These are phyloP conservation scores for Acanthopleura granulata DNA, from an alignment of 2,888 invertebrate species.

Conservation along the genomic window DNA sequence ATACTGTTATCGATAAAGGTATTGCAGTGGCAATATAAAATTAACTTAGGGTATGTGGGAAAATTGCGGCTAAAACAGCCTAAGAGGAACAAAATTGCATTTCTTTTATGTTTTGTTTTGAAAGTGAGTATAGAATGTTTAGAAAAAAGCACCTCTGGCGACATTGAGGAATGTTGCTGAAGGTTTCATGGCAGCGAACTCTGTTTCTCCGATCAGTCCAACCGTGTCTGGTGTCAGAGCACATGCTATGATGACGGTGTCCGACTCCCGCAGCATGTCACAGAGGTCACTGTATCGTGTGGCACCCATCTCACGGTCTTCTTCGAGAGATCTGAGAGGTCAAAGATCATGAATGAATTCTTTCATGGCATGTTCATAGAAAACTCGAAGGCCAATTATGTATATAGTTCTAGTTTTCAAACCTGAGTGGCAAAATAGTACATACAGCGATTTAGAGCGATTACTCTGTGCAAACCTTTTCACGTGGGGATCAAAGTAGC, in stretches of 20 bases:
- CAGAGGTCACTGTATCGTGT: not conserved
- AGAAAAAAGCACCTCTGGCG: constrained; percentile 24
- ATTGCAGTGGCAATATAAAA: not conserved
- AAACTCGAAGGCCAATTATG: too few relatives aligned
- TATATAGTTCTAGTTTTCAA: too few relatives aligned
- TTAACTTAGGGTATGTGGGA: too few relatives aligned
- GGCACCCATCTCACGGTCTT: not conserved
- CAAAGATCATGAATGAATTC: too few relatives aligned
- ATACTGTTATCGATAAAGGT: not conserved
- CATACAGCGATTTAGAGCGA: too few relatives aligned
- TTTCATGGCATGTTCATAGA: too few relatives aligned
- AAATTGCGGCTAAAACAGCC: not conserved
- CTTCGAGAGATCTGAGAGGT: too few relatives aligned
- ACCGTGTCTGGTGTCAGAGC: constrained; percentile 22
- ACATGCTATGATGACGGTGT: constrained; percentile 25
- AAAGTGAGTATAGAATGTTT: too few relatives aligned
- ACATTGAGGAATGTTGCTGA: constrained; percentile 26
- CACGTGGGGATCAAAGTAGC: not conserved
- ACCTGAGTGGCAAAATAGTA: too few relatives aligned
- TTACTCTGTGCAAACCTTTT: too few relatives aligned
- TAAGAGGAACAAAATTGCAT: too few relatives aligned
- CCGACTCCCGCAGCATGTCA: not conserved
- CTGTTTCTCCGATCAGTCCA: constrained; percentile 20
- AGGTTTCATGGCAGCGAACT: constrained; percentile 26
- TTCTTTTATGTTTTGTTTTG: too few relatives aligned